Percentiles rank a stretch among this genome's conserved stretches.
These are phyloP conservation scores for Fregetta grallaria DNA, from an alignment of 2,113 vertebrate species.

Conservation along the genomic window DNA sequence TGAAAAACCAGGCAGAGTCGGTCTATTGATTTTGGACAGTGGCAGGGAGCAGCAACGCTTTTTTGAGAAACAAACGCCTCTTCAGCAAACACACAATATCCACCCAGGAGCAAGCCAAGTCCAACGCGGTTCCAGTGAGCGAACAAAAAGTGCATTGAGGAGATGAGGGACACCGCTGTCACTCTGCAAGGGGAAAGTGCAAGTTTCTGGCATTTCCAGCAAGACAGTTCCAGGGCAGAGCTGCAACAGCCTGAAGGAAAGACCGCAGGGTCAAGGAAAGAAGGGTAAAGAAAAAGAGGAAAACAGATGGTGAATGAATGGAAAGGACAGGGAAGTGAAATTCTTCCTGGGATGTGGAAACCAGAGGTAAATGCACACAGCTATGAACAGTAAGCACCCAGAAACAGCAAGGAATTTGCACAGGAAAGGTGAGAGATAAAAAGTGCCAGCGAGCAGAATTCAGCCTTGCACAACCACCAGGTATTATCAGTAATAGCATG, in stretches of 20 bases:
- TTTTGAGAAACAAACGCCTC: neutral
- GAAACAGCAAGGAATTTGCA: neutral
- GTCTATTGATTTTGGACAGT: neutral
- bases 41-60: neutral
- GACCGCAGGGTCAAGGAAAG: neutral
- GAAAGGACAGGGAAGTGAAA: neutral
- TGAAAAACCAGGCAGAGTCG: neutral
- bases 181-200: neutral
- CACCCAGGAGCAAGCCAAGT: neutral
- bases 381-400: neutral
- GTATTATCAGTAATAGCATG: neutral
- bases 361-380: neutral
- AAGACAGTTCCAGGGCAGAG: neutral
- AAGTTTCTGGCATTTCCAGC: neutral
- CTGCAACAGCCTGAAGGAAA: neutral
- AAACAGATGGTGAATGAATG: neutral
- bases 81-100: neutral
- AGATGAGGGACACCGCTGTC: neutral
- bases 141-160: neutral
- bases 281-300: neutral
- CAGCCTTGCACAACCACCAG: neutral
- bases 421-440: conserved; percentile 47
- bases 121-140: fast-evolving
- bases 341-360: neutral
- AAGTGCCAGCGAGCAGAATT: neutral